These are phyloP conservation scores for Etia nguti DNA, from an alignment of 2,113 vertebrate genomes.

Conservation along the genomic window DNA sequence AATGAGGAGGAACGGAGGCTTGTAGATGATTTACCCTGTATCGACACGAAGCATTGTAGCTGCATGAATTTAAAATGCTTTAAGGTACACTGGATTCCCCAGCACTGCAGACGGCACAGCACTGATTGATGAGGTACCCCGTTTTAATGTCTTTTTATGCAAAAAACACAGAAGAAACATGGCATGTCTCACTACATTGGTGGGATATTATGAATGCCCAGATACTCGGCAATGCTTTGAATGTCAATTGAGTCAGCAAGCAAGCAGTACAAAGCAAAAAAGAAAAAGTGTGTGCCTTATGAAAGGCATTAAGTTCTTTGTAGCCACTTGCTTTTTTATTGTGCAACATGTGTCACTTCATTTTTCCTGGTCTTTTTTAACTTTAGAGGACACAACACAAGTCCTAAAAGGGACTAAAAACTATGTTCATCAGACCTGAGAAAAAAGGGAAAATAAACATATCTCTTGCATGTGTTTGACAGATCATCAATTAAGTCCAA, in stretches of 20 bases:
- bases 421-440: background rate
- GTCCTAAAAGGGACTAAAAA: background rate
- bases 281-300: background rate
- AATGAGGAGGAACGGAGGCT: background rate
- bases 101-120: background rate
- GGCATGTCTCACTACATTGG: background rate
- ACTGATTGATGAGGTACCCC: constrained; percentile 35
- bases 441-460: background rate
- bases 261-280: background rate
- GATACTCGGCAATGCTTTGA: background rate
- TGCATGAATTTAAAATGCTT: constrained; percentile 19
- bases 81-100: background rate
- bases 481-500: constrained; percentile 39
- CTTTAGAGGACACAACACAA: background rate
- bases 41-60: background rate
- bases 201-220: constrained; percentile 3
- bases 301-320: background rate
- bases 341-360: background rate
- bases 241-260: background rate
- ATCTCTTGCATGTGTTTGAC: constrained; percentile 1
- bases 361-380: background rate
- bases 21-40: background rate
- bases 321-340: background rate
- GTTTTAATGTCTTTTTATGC: constrained; percentile 30
- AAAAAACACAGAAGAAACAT: constrained; percentile 34